Percentiles rank a stretch among this genome's conserved stretches.
Conservation (phyloP, 2,797 vertebrate species). For the Mormyrops boulengeri region DNA sequence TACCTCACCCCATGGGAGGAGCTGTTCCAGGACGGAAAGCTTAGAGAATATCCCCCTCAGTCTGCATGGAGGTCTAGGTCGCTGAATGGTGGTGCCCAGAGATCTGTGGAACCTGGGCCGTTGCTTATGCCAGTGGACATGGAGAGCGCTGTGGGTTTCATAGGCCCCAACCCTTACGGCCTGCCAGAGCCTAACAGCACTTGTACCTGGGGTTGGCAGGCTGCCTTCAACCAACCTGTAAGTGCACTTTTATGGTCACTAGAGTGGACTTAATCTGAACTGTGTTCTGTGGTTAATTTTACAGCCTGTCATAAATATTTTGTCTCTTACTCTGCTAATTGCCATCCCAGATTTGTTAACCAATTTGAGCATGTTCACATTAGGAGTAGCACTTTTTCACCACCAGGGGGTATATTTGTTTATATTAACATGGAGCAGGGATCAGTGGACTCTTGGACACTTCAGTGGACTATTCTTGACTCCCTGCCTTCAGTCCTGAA, state of each 20-base stretch:
- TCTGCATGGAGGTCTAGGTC: constrained; percentile 40
- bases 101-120: constrained; percentile 10
- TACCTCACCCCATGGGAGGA: constrained; percentile 30
- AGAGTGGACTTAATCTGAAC: not conserved
- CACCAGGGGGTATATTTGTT: not conserved
- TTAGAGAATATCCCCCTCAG: constrained; percentile 7
- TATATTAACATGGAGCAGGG: not conserved
- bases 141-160: constrained; percentile 51
- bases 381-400: not conserved
- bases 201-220: constrained; percentile 64
- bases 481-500: not conserved
- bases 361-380: not conserved
- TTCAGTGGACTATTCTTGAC: not conserved
- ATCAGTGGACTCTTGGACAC: not conserved
- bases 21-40: not conserved
- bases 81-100: constrained; percentile 22
- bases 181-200: constrained; percentile 48
- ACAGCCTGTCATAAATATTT: not conserved
- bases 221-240: constrained; percentile 42
- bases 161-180: constrained; percentile 56
- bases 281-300: not conserved
- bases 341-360: not conserved
- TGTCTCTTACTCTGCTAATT: not conserved
- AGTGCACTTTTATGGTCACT: constrained; percentile 31
- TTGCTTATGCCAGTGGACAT: constrained; percentile 27